Evolutionary conservation across 2,113 vertebrate genomes (phyloP).

Genomic region (Canis aureus): DNA sequence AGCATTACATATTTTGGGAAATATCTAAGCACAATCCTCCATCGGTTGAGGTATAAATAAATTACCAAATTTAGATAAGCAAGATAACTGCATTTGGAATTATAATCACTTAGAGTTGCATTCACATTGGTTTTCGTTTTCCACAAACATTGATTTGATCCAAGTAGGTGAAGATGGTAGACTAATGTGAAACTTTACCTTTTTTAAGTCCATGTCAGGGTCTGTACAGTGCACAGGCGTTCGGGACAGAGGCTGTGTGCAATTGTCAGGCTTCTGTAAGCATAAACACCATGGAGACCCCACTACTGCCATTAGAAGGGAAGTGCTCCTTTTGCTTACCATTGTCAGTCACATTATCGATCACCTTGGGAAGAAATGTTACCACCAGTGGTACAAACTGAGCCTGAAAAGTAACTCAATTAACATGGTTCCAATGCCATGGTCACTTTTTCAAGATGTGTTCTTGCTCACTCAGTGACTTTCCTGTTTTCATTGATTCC

Average conservation of each 20-base stretch:
- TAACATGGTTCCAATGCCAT: slow-evolving; percentile 56
- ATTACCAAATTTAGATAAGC: background rate
- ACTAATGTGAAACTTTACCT: background rate
- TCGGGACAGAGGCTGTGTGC: background rate
- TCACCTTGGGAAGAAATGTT: slow-evolving; percentile 55
- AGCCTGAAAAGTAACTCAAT: slow-evolving; percentile 65
- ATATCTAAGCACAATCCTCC: background rate
- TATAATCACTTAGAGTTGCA: background rate
- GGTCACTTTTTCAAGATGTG: slow-evolving; percentile 40
- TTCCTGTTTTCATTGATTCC: slow-evolving; percentile 74
- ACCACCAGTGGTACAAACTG: slow-evolving; percentile 56
- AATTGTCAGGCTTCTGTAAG: background rate
- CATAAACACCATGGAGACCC: background rate
- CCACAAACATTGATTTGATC: background rate
- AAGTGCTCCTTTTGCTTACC: background rate
- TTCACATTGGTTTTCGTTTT: slow-evolving; percentile 32
- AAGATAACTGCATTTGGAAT: background rate
- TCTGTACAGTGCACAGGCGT: background rate
- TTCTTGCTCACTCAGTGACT: slow-evolving; percentile 67
- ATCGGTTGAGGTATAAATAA: background rate
- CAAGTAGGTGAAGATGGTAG: background rate
- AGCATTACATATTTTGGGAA: background rate
- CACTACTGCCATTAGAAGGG: background rate
- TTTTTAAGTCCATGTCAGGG: background rate
- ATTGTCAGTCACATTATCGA: background rate